Evolutionary conservation across 2,888 invertebrate genomes (phyloP).

Genomic region (Caradrina kadenii): DNA sequence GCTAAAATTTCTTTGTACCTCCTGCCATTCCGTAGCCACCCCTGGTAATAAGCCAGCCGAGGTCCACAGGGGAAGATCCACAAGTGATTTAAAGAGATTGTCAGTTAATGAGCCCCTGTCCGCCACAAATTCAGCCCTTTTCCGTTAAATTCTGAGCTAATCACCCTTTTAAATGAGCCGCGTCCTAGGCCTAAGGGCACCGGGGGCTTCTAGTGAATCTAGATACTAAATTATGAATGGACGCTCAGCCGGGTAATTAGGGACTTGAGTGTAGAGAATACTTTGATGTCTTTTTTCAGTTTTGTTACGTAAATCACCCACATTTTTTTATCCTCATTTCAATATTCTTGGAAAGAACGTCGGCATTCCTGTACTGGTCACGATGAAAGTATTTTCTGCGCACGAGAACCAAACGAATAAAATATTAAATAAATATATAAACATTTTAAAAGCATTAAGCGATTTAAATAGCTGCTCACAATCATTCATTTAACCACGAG

Average conservation of each 20-base stretch:
- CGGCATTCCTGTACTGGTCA: slow-evolving; percentile 21
- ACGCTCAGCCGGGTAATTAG: slow-evolving; percentile 16
- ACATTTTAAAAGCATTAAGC: slow-evolving; percentile 40
- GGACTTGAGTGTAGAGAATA: not conserved
- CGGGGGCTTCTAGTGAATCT: slow-evolving; percentile 41
- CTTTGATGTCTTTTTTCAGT: slow-evolving; percentile 5
- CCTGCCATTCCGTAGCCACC: slow-evolving; percentile 74
- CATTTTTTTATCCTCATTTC: slow-evolving; percentile 22
- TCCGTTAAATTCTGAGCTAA: slow-evolving; percentile 75
- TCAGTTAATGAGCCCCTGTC: slow-evolving; percentile 85
- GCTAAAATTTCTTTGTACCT: slow-evolving; percentile 85
- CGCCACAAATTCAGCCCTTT: slow-evolving; percentile 86
- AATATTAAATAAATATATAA: slow-evolving; percentile 27
- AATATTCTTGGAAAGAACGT: slow-evolving; percentile 37
- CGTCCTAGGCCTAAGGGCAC: slow-evolving; percentile 52
- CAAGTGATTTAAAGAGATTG: slow-evolving; percentile 89
- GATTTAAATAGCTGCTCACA: slow-evolving; percentile 50
- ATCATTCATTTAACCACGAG: slow-evolving; percentile 50
- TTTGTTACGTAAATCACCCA: slow-evolving; percentile 4
- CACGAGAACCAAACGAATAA: slow-evolving; percentile 20
- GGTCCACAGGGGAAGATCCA: slow-evolving; percentile 81
- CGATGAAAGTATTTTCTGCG: slow-evolving; percentile 30
- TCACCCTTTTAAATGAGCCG: slow-evolving; percentile 65
- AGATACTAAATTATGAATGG: slow-evolving; percentile 60
- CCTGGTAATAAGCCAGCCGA: slow-evolving; percentile 82